These are phyloP conservation scores for Notocelia uddmanniana DNA, from an alignment of 2,888 invertebrate species.

Conservation along the genomic window DNA sequence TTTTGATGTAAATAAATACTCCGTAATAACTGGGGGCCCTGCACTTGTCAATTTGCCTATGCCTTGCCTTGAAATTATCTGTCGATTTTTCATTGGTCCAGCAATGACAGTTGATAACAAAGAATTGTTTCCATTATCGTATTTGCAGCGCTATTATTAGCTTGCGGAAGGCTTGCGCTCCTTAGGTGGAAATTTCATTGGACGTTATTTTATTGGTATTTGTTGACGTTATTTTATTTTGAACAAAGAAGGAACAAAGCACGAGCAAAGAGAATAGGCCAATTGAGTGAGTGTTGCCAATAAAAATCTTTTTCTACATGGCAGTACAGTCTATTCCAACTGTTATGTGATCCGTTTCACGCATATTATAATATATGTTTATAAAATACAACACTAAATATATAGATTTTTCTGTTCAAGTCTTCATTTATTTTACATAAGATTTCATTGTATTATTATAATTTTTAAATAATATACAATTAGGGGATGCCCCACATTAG, in stretches of 20 bases:
- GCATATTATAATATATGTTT: neutral
- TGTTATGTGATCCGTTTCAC: neutral
- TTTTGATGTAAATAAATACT: slow-evolving; percentile 80
- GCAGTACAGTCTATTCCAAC: slow-evolving; percentile 13
- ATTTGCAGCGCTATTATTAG: neutral
- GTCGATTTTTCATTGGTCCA: slow-evolving; percentile 79
- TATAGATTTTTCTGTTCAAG: too few species aligned
- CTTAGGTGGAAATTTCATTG: neutral
- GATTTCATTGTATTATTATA: too few species aligned
- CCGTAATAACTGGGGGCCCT: slow-evolving; percentile 57
- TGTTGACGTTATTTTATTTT: too few species aligned
- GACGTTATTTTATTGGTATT: too few species aligned
- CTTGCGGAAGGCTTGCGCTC: too few species aligned
- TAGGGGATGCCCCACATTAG: too few species aligned
- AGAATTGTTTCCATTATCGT: slow-evolving; percentile 47
- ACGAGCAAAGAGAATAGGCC: slow-evolving; percentile 9
- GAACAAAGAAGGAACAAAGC: too few species aligned
- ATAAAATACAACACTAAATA: neutral
- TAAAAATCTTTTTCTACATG: neutral
- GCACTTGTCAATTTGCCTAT: slow-evolving; percentile 78
- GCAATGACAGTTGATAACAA: slow-evolving; percentile 56
- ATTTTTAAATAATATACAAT: too few species aligned
- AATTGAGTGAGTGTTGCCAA: slow-evolving; percentile 8
- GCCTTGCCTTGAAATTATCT: slow-evolving; percentile 70
- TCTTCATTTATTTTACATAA: too few species aligned